Evolutionary conservation across 2,888 invertebrate species (phyloP), one percentile per base, ranked within the genome.

Genomic region (Cosmia pyralina): DNA sequence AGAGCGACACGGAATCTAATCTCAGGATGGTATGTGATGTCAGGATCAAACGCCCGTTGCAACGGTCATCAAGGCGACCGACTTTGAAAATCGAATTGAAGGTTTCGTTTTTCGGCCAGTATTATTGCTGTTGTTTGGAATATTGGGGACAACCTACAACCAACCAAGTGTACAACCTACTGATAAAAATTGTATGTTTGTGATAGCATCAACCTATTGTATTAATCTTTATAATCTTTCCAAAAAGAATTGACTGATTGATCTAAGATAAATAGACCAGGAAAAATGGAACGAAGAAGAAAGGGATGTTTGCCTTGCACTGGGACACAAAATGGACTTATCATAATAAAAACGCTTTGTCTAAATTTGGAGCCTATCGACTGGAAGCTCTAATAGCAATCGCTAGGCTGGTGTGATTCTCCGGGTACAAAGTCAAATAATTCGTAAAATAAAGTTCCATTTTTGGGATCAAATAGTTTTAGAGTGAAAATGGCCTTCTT

Each of bases 1-100:
- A 77, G 72, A 72, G 82, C 72, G 79, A 71, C 76, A 68, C 74
- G 72, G 72, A 82, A 85, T 83, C 83, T 77, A 85, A 84, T 84
- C 83, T 80, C 76, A 74, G 73, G 65, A 77, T 73, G 71, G 76
- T 48, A 73, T 82, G 77, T 84, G 77, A 83, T 65, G 85, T 74
- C 70, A 77, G 68, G 63, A 60, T 72, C 73, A 82, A 83, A 82
- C 72, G 71, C 17, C 17, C 58, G 67, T 38, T 82, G 73, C 82
- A 77, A 73, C 69, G 70, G 75, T 85, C 83, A 85, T 83, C 71
- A 82, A 72, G 70, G 58, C 66, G 53, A 65, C 71, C 60, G 58
- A 73, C 71, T 78, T 82, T 71, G 64, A 64, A 75, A 85, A 78
- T 75, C 19, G 78, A 85, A 78, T 73, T 60, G 72, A 72, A 68